Conservation (phyloP, 2,113 vertebrate genomes). For the Erythrocercus mccallii region DNA sequence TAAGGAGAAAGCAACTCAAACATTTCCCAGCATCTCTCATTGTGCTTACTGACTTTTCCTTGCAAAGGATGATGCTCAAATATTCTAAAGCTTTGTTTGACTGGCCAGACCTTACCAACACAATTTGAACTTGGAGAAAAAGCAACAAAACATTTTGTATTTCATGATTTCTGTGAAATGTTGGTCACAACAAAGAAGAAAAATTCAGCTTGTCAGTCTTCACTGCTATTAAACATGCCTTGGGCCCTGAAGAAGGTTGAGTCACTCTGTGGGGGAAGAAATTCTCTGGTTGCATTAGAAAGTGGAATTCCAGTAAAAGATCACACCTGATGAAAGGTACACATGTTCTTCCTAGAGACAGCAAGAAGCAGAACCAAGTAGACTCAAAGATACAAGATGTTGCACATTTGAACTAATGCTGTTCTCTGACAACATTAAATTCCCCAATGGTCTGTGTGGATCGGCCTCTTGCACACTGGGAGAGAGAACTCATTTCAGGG, state of each 20-base stretch:
- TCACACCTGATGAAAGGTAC: background rate
- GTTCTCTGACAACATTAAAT: background rate
- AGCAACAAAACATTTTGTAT: background rate
- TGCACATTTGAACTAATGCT: background rate
- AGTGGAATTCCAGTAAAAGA: background rate
- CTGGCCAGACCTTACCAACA: background rate
- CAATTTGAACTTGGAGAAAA: background rate
- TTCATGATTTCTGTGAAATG: background rate
- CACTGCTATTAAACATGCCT: background rate
- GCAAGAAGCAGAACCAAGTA: background rate
- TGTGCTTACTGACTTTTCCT: background rate
- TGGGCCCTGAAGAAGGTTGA: background rate
- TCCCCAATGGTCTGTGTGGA: too few relatives aligned
- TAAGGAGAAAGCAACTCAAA: background rate
- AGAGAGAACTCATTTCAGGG: background rate
- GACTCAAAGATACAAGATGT: background rate
- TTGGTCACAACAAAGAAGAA: background rate
- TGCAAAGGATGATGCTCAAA: background rate
- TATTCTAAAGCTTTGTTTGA: background rate
- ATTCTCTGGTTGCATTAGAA: background rate
- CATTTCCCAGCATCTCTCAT: background rate
- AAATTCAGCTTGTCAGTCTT: background rate
- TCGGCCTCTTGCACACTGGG: fast-evolving
- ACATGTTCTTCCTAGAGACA: background rate
- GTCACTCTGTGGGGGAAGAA: background rate